phyloP scores from a whole-genome alignment of 2,888 invertebrate genomes.

The Venusia cambrica region DNA sequence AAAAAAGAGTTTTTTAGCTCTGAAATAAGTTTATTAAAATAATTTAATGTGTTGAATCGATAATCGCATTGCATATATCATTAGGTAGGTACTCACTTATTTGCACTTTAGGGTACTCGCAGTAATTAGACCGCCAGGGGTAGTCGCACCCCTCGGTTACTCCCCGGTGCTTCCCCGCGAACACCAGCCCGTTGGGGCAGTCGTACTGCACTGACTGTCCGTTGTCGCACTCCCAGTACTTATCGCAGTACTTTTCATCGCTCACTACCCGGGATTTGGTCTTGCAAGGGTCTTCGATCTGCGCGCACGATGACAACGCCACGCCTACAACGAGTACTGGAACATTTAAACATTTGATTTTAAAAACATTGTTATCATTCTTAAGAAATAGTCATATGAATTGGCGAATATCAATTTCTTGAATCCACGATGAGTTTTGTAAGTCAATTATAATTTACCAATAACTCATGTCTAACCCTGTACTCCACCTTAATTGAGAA shows the following conservation, averaged over 20 bases:
- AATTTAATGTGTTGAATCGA: too few relatives aligned
- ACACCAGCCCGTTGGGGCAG: conserved; percentile 94
- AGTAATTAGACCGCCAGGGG: conserved; percentile 93
- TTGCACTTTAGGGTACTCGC: conserved; percentile 83
- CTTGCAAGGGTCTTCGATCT: conserved; percentile 90
- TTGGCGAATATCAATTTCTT: too few relatives aligned
- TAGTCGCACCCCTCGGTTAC: conserved; percentile 95
- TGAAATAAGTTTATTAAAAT: too few relatives aligned
- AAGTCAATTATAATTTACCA: too few relatives aligned
- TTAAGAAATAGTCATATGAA: too few relatives aligned
- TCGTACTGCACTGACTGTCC: conserved; percentile 92
- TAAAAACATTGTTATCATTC: too few relatives aligned
- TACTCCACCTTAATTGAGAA: too few relatives aligned
- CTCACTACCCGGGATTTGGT: conserved; percentile 87
- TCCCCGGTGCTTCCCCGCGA: conserved; percentile 92
- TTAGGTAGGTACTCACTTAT: too few relatives aligned
- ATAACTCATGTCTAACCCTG: too few relatives aligned
- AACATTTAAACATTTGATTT: too few relatives aligned
- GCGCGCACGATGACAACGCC: conserved; percentile 50
- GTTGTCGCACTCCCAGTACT: conserved; percentile 93
- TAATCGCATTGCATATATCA: too few relatives aligned
- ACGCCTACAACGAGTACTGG: conserved; percentile 51
- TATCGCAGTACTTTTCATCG: conserved; percentile 89
- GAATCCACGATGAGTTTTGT: too few relatives aligned
- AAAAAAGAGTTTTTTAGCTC: neutral